Percentiles rank a stretch among this genome's conserved stretches.
phyloP scores from a whole-genome alignment of 2,888 invertebrate species.

The Mycalesis mineus region DNA sequence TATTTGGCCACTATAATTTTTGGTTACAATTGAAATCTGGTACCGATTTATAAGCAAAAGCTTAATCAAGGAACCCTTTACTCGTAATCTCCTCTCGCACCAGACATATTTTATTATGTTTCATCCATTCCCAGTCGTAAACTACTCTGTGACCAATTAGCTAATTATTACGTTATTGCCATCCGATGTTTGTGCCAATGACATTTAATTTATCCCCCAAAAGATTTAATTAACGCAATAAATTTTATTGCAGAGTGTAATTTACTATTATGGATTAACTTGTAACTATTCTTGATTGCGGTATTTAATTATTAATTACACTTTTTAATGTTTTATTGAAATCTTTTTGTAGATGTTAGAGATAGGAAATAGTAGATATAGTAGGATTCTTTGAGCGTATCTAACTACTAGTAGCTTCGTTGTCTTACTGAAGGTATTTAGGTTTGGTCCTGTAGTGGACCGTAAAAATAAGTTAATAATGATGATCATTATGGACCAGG shows the following conservation, averaged over 20 bases:
- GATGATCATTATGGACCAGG: too few species aligned
- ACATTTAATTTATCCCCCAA: conserved; percentile 19
- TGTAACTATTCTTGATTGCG: conserved; percentile 4
- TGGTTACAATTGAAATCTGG: not conserved
- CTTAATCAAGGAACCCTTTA: not conserved
- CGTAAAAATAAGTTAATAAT: too few species aligned
- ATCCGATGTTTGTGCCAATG: conserved; percentile 14
- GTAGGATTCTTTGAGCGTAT: too few species aligned
- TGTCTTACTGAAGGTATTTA: too few species aligned
- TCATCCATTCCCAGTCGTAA: conserved; percentile 59
- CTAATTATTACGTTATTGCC: conserved; percentile 47
- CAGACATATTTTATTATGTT: conserved; percentile 45
- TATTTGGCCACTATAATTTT: too few species aligned
- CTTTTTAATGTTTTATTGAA: not conserved
- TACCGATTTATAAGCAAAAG: too few species aligned
- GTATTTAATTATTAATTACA: not conserved
- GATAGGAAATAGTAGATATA: not conserved
- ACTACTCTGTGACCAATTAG: conserved; percentile 67
- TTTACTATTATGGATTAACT: conserved; percentile 7
- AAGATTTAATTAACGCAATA: conserved; percentile 14
- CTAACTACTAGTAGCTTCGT: too few species aligned
- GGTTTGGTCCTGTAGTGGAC: too few species aligned
- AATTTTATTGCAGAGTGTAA: conserved; percentile 8
- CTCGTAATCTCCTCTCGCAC: not conserved
- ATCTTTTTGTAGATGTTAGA: not conserved